Evolutionary conservation across 2,888 invertebrate species (phyloP).

Genomic region (Myopa tessellatipennis): DNA sequence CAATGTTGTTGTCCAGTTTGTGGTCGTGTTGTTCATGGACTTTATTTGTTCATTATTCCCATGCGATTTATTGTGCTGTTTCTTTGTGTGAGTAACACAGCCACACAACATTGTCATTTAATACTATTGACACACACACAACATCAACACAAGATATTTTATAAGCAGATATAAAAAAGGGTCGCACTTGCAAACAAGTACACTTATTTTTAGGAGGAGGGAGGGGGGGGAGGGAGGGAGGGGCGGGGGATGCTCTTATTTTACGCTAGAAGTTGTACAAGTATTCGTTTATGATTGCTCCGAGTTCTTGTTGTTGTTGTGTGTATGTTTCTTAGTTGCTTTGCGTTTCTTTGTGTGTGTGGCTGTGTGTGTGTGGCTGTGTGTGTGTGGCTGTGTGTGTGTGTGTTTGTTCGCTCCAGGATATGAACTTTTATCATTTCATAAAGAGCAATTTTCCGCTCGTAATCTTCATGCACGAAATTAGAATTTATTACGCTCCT

Average conservation of each 20-base stretch:
- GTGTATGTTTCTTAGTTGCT: neutral
- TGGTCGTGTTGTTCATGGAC: neutral
- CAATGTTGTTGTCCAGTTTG: neutral
- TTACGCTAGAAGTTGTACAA: neutral
- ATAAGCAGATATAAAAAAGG: neutral
- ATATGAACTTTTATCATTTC: slow-evolving; percentile 41
- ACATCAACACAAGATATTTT: neutral
- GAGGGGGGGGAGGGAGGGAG: too few species aligned
- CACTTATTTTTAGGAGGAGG: too few species aligned
- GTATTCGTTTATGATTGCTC: slow-evolving; percentile 14
- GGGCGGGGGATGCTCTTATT: neutral
- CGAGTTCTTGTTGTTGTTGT: slow-evolving; percentile 11
- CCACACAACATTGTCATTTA: neutral
- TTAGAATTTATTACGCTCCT: slow-evolving; percentile 45
- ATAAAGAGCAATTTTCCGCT: slow-evolving; percentile 43
- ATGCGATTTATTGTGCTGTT: neutral
- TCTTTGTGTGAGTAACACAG: neutral
- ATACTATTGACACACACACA: slow-evolving; percentile 1
- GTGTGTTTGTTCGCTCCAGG: too few species aligned
- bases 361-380: neutral
- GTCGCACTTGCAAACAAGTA: too few species aligned
- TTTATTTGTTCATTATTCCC: neutral
- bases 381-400: too few species aligned
- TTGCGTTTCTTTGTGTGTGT: neutral
- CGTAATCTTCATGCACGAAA: slow-evolving; percentile 39